Evolutionary conservation across 2,888 invertebrate genomes (phyloP).

Genomic region (Lasioglossum villosulum): DNA sequence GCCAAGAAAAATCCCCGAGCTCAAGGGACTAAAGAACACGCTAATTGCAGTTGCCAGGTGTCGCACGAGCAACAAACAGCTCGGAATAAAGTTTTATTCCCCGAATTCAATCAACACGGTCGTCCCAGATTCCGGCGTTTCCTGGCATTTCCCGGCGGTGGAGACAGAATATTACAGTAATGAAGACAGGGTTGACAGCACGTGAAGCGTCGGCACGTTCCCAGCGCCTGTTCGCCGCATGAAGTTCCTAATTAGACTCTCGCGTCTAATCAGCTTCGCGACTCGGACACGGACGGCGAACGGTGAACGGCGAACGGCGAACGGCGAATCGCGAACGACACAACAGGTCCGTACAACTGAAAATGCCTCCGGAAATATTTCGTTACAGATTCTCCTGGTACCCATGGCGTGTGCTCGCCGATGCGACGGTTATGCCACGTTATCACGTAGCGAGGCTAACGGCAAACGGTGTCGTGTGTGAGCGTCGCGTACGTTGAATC

Average conservation of each 20-base stretch:
- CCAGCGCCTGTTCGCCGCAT: neutral
- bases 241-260: slow-evolving; percentile 28
- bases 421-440: slow-evolving; percentile 25
- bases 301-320: slow-evolving; percentile 30
- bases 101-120: slow-evolving; percentile 1
- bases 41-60: neutral
- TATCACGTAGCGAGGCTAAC: slow-evolving; percentile 70
- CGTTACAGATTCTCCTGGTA: slow-evolving; percentile 55
- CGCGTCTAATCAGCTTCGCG: slow-evolving; percentile 20
- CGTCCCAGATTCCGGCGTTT: neutral
- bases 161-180: slow-evolving; percentile 1
- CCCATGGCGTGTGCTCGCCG: too few relatives aligned
- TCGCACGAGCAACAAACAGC: neutral
- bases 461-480: slow-evolving; percentile 62
- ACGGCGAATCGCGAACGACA: slow-evolving; percentile 35
- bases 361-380: slow-evolving; percentile 62
- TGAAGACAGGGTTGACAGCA: slow-evolving; percentile 14
- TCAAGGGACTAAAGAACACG: neutral
- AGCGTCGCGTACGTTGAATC: slow-evolving; percentile 56
- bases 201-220: slow-evolving; percentile 12
- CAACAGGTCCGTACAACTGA: slow-evolving; percentile 12
- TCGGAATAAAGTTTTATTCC: slow-evolving; percentile 5
- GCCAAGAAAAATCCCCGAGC: neutral
- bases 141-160: neutral
- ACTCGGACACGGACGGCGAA: slow-evolving; percentile 40